Base-by-base conservation (phyloP, 2,113 vertebrate genomes). In the Lepus europaeus region DNA sequence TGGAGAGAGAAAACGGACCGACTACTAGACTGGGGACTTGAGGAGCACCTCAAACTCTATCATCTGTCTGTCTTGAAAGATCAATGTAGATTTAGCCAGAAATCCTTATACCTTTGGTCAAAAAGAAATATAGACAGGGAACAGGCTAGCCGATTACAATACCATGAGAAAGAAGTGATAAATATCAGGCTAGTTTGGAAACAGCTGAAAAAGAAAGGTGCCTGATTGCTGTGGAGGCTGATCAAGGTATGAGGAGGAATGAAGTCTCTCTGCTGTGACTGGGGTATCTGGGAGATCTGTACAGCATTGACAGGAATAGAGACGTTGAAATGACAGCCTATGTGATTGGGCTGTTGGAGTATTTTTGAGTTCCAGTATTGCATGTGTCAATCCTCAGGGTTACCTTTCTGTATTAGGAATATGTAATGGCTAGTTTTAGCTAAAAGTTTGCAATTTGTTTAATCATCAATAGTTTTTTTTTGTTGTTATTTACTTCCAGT, bases 391-490 rank as follows among this genome's bases (percentile, higher is more conserved):
- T 36, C 45, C 22, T 5, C 11, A 56, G 51, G 9, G 20, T 64
- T 83, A 51, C 25, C n/a, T 74, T 73, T 89, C 53, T 31, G 29
- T 2, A 5, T n/a, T 45, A 63, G 56, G 39, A 33, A 36, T 70
- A 20, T 59, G 3, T 36, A 66, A 72, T 68, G 20, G 7, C 70
- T 29, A 61, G 19, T 95, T 89, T 92, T 73, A 45, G 45, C 20
- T 68, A 59, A 91, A 27, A 8, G 4, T 82, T 83, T 94, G 27
- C 29, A 66, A 59, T 84, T 6, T 90, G 20, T 80, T 51, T 92
- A 22, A 68, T 11, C 78, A 81, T 22, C 69, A 9, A 12, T 69
- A 87, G 56, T 69, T 79, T 79, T 56, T 19, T 31, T 19, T 74
- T 20, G 27, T 53, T 63, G 49, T 31, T 53, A n/a, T 61, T 87